Percentiles rank a stretch among this genome's conserved stretches.
Evolutionary conservation across 2,888 invertebrate species (phyloP).

Genomic region (Barypeithes pellucidus): DNA sequence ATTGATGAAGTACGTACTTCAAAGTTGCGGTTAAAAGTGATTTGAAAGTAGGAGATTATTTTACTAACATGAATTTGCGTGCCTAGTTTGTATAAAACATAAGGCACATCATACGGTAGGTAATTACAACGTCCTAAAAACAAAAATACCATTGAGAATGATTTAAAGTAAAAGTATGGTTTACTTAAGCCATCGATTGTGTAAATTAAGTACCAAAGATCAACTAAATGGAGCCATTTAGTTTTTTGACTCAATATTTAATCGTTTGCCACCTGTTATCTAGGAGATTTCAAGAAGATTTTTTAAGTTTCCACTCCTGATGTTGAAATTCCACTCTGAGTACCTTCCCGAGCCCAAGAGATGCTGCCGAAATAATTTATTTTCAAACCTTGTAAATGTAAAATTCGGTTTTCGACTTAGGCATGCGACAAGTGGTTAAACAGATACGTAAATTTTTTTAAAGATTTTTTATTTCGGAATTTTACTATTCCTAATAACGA

Average conservation of each 20-base stretch:
- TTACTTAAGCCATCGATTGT: slow-evolving; percentile 27
- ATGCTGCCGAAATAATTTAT: too few relatives aligned
- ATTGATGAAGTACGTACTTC: background rate
- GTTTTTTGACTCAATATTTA: slow-evolving; percentile 31
- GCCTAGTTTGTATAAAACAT: background rate
- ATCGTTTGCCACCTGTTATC: slow-evolving; percentile 43
- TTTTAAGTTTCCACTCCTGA: too few relatives aligned
- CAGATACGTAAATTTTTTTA: too few relatives aligned
- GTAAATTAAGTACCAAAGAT: slow-evolving; percentile 26
- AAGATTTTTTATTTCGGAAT: too few relatives aligned
- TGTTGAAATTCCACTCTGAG: too few relatives aligned
- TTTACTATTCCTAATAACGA: too few relatives aligned
- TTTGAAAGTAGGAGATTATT: background rate
- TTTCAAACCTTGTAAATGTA: too few relatives aligned
- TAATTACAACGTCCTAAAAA: background rate
- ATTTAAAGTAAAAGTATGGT: slow-evolving; percentile 45
- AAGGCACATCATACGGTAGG: background rate
- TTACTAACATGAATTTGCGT: background rate
- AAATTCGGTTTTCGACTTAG: too few relatives aligned
- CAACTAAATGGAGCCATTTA: slow-evolving; percentile 19
- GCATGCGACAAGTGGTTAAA: too few relatives aligned
- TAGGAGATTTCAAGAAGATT: slow-evolving; percentile 1
- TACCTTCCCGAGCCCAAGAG: too few relatives aligned
- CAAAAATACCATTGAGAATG: slow-evolving; percentile 16
- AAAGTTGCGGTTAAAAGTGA: background rate